phyloP scores from a whole-genome alignment of 2,888 invertebrate species.

The Tachina lurida region DNA sequence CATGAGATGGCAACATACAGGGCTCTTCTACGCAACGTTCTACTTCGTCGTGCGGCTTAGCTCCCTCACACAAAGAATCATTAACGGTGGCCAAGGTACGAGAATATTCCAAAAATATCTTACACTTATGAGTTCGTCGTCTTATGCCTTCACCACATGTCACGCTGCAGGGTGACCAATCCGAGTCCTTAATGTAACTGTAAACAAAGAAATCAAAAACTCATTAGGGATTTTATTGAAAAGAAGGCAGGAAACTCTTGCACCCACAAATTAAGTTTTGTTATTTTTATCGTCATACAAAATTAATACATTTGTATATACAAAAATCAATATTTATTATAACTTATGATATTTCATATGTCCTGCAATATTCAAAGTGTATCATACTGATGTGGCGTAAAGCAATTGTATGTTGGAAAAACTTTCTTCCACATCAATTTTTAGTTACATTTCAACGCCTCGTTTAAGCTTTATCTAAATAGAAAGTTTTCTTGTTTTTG shows the following conservation, averaged over 20 bases:
- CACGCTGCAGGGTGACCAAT: conserved; percentile 96
- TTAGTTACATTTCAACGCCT: background rate
- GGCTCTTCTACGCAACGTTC: conserved; percentile 92
- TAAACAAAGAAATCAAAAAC: conserved; percentile 65
- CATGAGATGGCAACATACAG: conserved; percentile 87
- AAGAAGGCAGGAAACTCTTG: background rate
- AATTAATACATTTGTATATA: background rate
- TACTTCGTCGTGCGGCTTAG: conserved; percentile 91
- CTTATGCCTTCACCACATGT: conserved; percentile 95
- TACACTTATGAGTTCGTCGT: conserved; percentile 95
- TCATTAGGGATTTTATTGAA: background rate
- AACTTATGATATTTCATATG: background rate
- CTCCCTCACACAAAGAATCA: conserved; percentile 93
- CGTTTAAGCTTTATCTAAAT: background rate
- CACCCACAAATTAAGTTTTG: background rate
- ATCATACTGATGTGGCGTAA: background rate
- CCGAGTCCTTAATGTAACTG: conserved; percentile 94
- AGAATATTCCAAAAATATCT: conserved; percentile 96
- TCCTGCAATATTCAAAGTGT: background rate
- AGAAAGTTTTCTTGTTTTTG: background rate
- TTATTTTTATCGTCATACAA: background rate
- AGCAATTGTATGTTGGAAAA: background rate
- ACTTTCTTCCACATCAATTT: background rate
- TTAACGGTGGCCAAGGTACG: conserved; percentile 93
- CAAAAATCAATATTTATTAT: conserved; percentile 43